Evolutionary conservation across 2,113 vertebrate genomes (phyloP), one percentile per base, ranked within the genome.

Genomic region (Axis porcinus): DNA sequence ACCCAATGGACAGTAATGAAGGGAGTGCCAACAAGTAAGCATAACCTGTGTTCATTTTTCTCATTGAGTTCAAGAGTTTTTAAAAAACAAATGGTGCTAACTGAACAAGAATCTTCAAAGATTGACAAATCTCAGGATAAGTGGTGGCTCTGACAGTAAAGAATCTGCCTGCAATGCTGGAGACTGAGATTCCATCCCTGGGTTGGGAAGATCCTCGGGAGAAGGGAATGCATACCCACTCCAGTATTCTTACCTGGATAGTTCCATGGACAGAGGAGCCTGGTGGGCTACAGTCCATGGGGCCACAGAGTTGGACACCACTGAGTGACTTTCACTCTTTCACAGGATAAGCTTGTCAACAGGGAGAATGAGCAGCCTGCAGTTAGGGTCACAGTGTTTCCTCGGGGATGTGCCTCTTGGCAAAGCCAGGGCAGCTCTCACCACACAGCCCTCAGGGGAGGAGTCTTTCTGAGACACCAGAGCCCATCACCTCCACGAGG

Each of bases 401-500:
- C 81, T 13, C 17, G n/a, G 70, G 17, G 3, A 76, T 27, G 8
- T 0, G 16, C 40, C 43, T 19, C 60, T n/a, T 36, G 25, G 12
- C 17, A 16, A 83, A 8, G 43, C 28, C 7, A 23, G 5, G 15
- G 25, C 28, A 0, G 33, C 6, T 25, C 19, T 52, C 25, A 19
- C 6, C 5, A 6, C 30, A 16, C 6, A 17, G 62, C 30, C 3
- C 54, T 55, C 52, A 52, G 78, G 62, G 25, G 36, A 12, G 9
- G 25, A 30, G 27, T 36, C 19, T 70, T 70, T 70, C n/a, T 70
- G 67, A 40, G n/a, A 23, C n/a, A 70, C n/a, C 43, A 47, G 54
- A 67, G 47, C 54, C 40, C 0, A 36, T 2, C 10, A 0, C 58
- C 14, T 40, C 67, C 17, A 36, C 0, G 21, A 2, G 0, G 15